These are phyloP conservation scores for Anarrhichthys ocellatus DNA, from an alignment of 2,113 vertebrate genomes.

Conservation along the genomic window DNA sequence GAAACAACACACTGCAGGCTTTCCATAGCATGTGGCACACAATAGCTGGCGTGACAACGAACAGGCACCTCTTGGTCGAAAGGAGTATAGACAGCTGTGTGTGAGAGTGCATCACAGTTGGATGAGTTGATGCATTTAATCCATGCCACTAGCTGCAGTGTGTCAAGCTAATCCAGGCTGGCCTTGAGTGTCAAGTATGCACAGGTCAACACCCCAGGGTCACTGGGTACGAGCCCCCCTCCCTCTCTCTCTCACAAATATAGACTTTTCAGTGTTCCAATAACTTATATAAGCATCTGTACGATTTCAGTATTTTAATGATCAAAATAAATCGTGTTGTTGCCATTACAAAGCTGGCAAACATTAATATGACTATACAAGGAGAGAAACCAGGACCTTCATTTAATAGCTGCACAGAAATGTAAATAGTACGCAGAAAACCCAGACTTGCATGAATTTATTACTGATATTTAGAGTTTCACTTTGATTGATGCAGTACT, in stretches of 20 bases:
- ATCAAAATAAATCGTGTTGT: conserved; percentile 2
- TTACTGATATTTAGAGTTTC: conserved; percentile 45
- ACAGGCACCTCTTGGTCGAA: conserved; percentile 50
- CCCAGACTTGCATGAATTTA: conserved; percentile 17
- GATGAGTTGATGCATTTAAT: conserved; percentile 69
- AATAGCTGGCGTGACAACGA: conserved; percentile 78
- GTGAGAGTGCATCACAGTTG: conserved; percentile 63
- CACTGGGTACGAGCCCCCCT: conserved; percentile 28
- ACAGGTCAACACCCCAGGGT: conserved; percentile 57
- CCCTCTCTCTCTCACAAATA: neutral
- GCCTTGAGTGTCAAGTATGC: conserved; percentile 52
- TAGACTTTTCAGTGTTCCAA: conserved; percentile 10
- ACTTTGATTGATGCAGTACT: conserved; percentile 41
- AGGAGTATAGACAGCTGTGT: conserved; percentile 60
- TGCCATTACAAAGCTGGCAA: conserved; percentile 22
- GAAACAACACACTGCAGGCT: conserved; percentile 75
- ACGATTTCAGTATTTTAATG: neutral
- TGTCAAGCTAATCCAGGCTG: conserved; percentile 74
- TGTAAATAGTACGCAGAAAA: conserved; percentile 35
- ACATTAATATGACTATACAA: conserved; percentile 8
- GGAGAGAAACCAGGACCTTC: neutral
- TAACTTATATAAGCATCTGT: conserved; percentile 26
- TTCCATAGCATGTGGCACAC: conserved; percentile 61
- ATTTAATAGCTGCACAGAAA: conserved; percentile 27
- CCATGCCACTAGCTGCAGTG: conserved; percentile 69